Evolutionary conservation across 1,140 invertebrate species (phyloP), one percentile per base, ranked within the genome.

Genomic region (Oncopodura yosiiana): DNA sequence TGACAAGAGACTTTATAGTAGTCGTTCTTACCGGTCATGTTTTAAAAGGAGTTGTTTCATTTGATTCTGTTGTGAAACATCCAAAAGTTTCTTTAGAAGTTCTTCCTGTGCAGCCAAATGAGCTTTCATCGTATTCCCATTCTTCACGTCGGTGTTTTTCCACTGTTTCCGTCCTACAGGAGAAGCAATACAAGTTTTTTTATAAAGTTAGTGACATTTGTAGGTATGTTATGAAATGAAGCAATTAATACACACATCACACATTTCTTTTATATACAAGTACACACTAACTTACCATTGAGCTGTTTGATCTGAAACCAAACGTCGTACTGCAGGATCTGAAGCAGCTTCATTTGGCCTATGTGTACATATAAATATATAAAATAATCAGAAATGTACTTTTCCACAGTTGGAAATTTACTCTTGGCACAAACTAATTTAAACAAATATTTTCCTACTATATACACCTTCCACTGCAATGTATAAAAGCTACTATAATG

Each of bases 61-160:
- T 70, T 99, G 95, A 2, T 75, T 74, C 24, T 78, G 73, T 68
- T 99, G 95, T 19, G 86, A 82, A 2, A 81, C 71, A 62, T 85
- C 78, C 78, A 95, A 87, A 58, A 98, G 79, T 66, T 86, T 86
- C 64, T 83, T 81, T 44, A 96, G 76, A 60, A 85, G 78, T 30
- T 89, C 83, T 45, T 88, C 79, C 66, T 94, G 88, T 66, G 93
- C 86, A 56, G 83, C 76, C 11, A 92, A 76, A 55, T 95, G 88
- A 26, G 78, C 77, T 54, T 86, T 82, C 39, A 91, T 75, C 65
- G 88, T 49, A n/a, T 54, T 87, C 83, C 78, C 90, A 92, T 71
- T 95, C 89, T 69, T 96, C 93, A 36, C 82, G 81, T n/a, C 89
- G 77, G 65, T 98, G 94, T 19, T 81, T 77, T 56, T 86, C 81